Evolutionary conservation across 2,113 vertebrate genomes (phyloP).

Genomic region (Miniopterus natalensis): DNA sequence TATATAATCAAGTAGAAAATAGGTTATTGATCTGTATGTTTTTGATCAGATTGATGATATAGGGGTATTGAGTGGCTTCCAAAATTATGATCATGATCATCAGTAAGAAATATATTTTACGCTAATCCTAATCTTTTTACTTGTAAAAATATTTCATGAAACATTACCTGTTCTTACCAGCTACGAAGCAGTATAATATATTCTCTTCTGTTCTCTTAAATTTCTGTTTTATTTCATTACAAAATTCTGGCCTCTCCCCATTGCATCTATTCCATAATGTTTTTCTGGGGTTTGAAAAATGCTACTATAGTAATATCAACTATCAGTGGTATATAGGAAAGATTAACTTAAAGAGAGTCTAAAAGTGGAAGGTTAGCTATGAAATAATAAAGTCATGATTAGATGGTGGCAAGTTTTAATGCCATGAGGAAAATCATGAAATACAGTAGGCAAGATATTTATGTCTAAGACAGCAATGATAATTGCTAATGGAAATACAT

Average conservation of each 20-base stretch:
- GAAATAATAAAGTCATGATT: not conserved
- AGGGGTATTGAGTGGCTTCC: not conserved
- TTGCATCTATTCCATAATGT: not conserved
- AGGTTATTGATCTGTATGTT: not conserved
- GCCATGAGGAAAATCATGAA: not conserved
- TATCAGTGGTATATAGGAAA: not conserved
- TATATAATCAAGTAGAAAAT: not conserved
- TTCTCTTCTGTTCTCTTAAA: not conserved
- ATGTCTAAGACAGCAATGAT: not conserved
- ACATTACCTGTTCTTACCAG: not conserved
- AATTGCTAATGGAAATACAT: not conserved
- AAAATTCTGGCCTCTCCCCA: not conserved
- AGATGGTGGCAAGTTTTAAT: not conserved
- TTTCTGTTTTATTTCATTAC: not conserved
- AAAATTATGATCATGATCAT: not conserved
- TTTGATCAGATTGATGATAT: not conserved
- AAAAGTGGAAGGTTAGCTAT: not conserved
- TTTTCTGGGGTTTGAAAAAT: not conserved
- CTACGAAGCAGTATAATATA: not conserved
- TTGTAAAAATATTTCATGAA: not conserved
- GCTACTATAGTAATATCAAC: not conserved
- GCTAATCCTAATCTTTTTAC: not conserved
- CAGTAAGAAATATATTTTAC: not conserved
- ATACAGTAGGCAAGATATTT: not conserved
- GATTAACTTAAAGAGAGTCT: constrained; percentile 3